A percentile compares a stretch with the other conserved stretches of the same genome.
phyloP scores from a whole-genome alignment of 92 coral and sea anemone species.

The Actinostola sp. region DNA sequence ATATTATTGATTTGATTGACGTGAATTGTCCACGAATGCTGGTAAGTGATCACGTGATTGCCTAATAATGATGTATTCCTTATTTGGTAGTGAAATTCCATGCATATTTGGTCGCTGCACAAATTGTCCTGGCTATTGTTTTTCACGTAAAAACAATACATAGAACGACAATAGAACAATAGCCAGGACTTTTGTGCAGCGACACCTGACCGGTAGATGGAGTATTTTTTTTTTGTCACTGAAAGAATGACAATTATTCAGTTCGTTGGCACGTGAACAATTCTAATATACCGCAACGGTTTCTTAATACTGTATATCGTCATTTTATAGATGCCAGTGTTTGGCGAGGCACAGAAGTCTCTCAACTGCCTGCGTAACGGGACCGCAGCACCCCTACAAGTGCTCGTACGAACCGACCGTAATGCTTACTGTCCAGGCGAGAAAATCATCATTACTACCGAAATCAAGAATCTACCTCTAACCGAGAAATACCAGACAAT shows the following conservation, averaged over 20 bases:
- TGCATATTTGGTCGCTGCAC: no score
- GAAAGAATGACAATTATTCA: no score
- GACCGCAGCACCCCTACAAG: slow-evolving; percentile 75
- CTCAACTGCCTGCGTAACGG: slow-evolving; percentile 76
- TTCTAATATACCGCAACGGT: not conserved
- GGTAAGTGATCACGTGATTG: slow-evolving; percentile 45
- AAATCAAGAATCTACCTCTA: slow-evolving; percentile 71
- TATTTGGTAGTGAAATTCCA: no score
- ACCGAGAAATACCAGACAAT: slow-evolving; percentile 69
- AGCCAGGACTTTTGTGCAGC: no score
- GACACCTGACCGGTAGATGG: no score
- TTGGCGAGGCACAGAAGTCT: slow-evolving; percentile 82
- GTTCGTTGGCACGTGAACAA: no score
- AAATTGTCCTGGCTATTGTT: no score
- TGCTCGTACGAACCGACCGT: slow-evolving; percentile 66
- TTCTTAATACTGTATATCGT: not conserved
- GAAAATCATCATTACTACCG: slow-evolving; percentile 54
- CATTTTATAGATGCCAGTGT: slow-evolving; percentile 61
- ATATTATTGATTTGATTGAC: slow-evolving; percentile 75
- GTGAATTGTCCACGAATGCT: slow-evolving; percentile 84
- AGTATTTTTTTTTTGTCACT: no score
- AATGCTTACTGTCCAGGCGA: slow-evolving; percentile 83
- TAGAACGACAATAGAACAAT: no score
- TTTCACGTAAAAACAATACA: no score
- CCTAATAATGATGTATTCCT: no score